phyloP scores from a whole-genome alignment of 2,797 vertebrate genomes.

The Psittacula derbiana region DNA sequence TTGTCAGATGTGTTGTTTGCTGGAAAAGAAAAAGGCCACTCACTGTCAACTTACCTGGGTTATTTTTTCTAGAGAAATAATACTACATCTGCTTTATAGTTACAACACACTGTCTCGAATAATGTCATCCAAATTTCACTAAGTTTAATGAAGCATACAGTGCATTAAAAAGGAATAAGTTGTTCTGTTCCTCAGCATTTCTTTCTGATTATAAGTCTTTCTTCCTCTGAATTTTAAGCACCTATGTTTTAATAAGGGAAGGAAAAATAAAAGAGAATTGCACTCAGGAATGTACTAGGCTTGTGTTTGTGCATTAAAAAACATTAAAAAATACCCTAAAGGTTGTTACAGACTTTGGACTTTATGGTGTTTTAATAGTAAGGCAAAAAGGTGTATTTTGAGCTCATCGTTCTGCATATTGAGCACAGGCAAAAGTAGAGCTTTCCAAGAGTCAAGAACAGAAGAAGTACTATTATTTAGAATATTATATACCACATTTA shows the following conservation, averaged over 20 bases:
- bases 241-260: neutral
- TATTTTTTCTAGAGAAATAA: neutral
- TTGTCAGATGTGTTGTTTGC: neutral
- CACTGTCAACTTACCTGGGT: neutral
- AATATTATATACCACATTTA: neutral
- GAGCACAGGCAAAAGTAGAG: neutral
- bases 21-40: neutral
- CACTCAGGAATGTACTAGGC: neutral
- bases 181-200: neutral
- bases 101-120: neutral
- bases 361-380: neutral
- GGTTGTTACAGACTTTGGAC: neutral
- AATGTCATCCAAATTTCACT: neutral
- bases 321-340: slow-evolving; percentile 11
- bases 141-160: neutral
- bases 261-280: neutral
- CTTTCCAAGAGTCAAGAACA: neutral
- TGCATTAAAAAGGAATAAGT: neutral
- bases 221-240: slow-evolving; percentile 12
- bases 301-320: neutral
- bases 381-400: neutral
- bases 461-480: neutral
- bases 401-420: neutral
- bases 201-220: neutral
- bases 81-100: neutral